A percentile compares a stretch with the other conserved stretches of the same genome.
Conservation (phyloP, 2,113 vertebrate genomes). For the Motacilla alba region DNA sequence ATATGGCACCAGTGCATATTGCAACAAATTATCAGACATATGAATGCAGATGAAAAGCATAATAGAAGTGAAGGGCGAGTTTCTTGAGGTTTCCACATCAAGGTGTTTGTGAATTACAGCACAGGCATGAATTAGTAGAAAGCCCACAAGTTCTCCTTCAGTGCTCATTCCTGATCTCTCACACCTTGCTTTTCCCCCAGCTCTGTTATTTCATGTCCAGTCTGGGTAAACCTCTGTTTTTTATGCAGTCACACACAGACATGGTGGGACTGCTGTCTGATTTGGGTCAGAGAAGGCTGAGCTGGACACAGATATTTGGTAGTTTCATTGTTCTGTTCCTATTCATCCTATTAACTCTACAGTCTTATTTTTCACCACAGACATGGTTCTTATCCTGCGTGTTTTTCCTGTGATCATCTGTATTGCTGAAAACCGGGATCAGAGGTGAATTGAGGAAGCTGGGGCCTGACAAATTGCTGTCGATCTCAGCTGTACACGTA, state of each 20-base stretch:
- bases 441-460: not conserved
- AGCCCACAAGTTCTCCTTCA: not conserved
- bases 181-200: not conserved
- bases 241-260: not conserved
- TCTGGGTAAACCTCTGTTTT: not conserved
- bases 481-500: rapidly evolving
- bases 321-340: not conserved
- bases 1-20: not conserved
- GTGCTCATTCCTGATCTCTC: not conserved
- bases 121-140: not conserved
- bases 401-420: not conserved
- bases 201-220: not conserved
- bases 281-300: not conserved
- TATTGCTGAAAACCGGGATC: not conserved
- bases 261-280: not conserved
- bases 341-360: not conserved
- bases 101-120: not conserved
- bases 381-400: rapidly evolving
- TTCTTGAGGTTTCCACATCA: not conserved
- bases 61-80: not conserved
- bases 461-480: not conserved
- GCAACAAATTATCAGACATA: not conserved
- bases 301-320: not conserved
- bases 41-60: not conserved
- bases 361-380: not conserved